Percentiles rank a stretch among this genome's conserved stretches.
These are phyloP conservation scores for Stenodera caucasica DNA, from an alignment of 2,888 invertebrate genomes.

Conservation along the genomic window DNA sequence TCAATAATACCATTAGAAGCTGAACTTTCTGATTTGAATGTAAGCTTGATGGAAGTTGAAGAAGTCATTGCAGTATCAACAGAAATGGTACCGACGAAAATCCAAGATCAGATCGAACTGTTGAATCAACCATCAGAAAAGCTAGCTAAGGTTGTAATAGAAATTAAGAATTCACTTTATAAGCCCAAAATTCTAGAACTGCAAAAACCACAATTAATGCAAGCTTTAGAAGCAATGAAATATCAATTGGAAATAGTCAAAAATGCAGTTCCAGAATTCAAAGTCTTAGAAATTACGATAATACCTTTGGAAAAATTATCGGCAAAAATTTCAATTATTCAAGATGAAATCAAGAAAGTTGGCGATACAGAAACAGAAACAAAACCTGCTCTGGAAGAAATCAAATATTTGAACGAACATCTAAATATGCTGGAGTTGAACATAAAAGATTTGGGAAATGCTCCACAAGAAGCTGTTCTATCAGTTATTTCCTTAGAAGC, in stretches of 20 bases:
- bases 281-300: slow-evolving; percentile 17
- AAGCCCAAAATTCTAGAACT: slow-evolving; percentile 28
- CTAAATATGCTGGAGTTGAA: background rate
- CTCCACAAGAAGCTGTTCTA: slow-evolving; percentile 21
- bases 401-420: slow-evolving; percentile 5
- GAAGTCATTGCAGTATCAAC: background rate
- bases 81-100: background rate
- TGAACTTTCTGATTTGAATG: background rate
- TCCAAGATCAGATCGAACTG: background rate
- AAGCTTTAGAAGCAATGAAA: slow-evolving; percentile 28
- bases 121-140: slow-evolving; percentile 22
- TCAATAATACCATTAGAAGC: slow-evolving; percentile 16
- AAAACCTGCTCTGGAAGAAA: slow-evolving; percentile 1
- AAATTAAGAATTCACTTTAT: slow-evolving; percentile 16
- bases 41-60: background rate
- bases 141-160: slow-evolving; percentile 20
- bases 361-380: background rate
- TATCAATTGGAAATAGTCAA: slow-evolving; percentile 16
- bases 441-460: background rate
- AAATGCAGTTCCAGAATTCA: slow-evolving; percentile 9
- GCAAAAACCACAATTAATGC: slow-evolving; percentile 26
- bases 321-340: slow-evolving; percentile 15
- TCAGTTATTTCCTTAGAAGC: slow-evolving; percentile 18
- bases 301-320: slow-evolving; percentile 19
- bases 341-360: slow-evolving; percentile 16